A percentile compares a stretch with the other conserved stretches of the same genome.
phyloP scores from a whole-genome alignment of 2,113 vertebrate genomes.

The Corythaeola cristata region DNA sequence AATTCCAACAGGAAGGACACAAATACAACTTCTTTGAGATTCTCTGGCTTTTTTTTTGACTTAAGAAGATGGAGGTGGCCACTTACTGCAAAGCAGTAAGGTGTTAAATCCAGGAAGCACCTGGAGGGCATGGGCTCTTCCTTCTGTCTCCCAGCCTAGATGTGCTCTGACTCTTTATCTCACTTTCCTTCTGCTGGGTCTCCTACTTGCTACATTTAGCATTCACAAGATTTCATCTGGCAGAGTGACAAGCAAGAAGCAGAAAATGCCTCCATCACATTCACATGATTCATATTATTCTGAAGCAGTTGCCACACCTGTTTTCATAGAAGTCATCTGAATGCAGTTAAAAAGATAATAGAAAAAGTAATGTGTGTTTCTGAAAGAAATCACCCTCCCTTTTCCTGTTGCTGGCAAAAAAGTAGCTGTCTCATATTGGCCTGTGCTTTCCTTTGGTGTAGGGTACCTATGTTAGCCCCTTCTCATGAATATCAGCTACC shows the following conservation, averaged over 20 bases:
- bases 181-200: not conserved
- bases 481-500: not conserved
- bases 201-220: not conserved
- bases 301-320: not conserved
- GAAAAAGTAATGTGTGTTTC: not conserved
- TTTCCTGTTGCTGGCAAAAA: not conserved
- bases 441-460: not conserved
- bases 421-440: rapidly evolving
- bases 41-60: not conserved
- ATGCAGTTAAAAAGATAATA: not conserved
- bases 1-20: not conserved
- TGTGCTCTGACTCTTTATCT: not conserved
- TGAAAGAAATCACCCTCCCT: not conserved
- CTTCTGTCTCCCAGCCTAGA: not conserved
- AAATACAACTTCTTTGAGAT: not conserved
- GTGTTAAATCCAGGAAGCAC: not conserved
- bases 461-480: not conserved
- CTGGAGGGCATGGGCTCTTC: rapidly evolving
- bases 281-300: not conserved
- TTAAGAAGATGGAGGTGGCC: not conserved
- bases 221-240: not conserved
- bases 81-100: not conserved
- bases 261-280: not conserved
- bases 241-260: not conserved
- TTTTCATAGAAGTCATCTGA: not conserved